Evolutionary conservation across 2,113 vertebrate genomes (phyloP).

Genomic region (Lonchura striata): DNA sequence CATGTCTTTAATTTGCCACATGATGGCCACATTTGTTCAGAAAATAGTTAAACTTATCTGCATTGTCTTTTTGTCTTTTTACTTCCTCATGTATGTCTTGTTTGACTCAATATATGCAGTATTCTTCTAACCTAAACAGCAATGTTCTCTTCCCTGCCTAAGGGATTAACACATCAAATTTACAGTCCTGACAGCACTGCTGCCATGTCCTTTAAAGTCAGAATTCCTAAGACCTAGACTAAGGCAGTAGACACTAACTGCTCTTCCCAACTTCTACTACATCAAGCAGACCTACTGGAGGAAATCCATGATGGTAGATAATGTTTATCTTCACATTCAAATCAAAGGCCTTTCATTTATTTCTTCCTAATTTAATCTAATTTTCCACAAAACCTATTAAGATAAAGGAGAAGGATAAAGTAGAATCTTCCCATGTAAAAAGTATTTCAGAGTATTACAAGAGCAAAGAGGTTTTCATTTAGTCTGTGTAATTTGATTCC

Average conservation of each 20-base stretch:
- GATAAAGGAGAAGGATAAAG: background rate
- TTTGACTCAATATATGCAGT: background rate
- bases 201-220: background rate
- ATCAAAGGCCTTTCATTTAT: background rate
- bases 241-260: background rate
- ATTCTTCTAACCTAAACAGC: background rate
- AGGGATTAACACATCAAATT: background rate
- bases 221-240: background rate
- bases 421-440: background rate
- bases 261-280: background rate
- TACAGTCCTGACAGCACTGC: background rate
- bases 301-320: background rate
- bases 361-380: background rate
- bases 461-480: background rate
- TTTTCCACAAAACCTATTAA: background rate
- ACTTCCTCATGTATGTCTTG: background rate
- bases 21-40: slow-evolving; percentile 19
- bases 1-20: slow-evolving; percentile 20
- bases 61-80: background rate
- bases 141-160: background rate
- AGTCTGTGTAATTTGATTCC: background rate
- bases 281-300: background rate
- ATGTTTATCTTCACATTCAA: background rate
- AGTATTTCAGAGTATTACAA: background rate
- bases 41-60: background rate